Percentiles rank a stretch among this genome's conserved stretches.
phyloP scores from a whole-genome alignment of 2,797 vertebrate species.

The Manis pentadactyla region DNA sequence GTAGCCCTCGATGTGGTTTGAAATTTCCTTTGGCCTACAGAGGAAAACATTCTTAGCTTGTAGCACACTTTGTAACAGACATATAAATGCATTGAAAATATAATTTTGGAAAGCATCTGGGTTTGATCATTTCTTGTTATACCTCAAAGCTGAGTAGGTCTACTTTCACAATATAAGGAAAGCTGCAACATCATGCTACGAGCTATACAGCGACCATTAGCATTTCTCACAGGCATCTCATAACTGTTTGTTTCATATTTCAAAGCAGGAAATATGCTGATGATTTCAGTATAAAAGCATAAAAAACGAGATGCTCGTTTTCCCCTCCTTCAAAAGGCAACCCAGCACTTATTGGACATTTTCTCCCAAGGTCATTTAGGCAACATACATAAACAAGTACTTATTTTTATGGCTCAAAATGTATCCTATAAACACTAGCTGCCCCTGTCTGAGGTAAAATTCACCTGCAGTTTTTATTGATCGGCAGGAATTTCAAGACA shows the following conservation, averaged over 20 bases:
- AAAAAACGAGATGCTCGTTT: conserved; percentile 23
- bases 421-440: conserved; percentile 34
- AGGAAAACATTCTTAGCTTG: conserved; percentile 69
- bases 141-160: conserved; percentile 25
- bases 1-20: conserved; percentile 56
- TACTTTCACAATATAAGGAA: conserved; percentile 39
- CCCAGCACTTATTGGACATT: not conserved
- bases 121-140: conserved; percentile 72
- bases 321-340: conserved; percentile 15
- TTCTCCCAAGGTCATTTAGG: not conserved
- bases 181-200: not conserved
- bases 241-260: conserved; percentile 34
- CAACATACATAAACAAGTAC: conserved; percentile 12
- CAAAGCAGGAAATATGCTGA: conserved; percentile 57
- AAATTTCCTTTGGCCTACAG: conserved; percentile 74
- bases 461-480: conserved; percentile 10
- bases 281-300: conserved; percentile 64
- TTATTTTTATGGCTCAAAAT: conserved; percentile 41
- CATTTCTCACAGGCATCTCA: conserved; percentile 62
- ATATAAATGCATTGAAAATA: conserved; percentile 64
- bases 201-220: conserved; percentile 23
- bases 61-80: conserved; percentile 67
- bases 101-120: conserved; percentile 77
- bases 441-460: conserved; percentile 5
- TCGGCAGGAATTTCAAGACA: conserved; percentile 29